Percentiles rank a stretch among this genome's conserved stretches.
Conservation (phyloP, 1,140 invertebrate genomes). For the Venturia canescens region DNA sequence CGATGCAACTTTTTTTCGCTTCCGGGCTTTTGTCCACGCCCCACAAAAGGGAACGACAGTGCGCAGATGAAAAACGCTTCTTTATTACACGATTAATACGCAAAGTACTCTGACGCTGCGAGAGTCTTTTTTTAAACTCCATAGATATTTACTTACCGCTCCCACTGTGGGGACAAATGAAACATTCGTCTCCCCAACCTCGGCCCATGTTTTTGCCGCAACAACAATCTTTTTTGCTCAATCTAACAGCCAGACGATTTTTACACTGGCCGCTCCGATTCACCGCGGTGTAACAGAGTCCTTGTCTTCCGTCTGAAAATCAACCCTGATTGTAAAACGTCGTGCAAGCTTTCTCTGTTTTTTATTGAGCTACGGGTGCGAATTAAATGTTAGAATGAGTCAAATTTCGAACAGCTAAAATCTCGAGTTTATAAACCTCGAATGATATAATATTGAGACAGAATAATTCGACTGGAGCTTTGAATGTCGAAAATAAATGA, state of each 20-base stretch:
- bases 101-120: too few relatives aligned
- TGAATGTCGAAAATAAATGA: too few relatives aligned
- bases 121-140: too few relatives aligned
- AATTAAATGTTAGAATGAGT: too few relatives aligned
- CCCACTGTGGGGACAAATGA: constrained; percentile 84
- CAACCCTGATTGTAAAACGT: neutral
- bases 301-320: constrained; percentile 85
- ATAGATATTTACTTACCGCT: constrained; percentile 78
- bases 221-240: constrained; percentile 92
- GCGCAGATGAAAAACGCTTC: neutral
- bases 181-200: constrained; percentile 90
- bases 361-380: too few relatives aligned
- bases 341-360: neutral
- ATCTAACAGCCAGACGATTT: constrained; percentile 81
- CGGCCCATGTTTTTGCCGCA: constrained; percentile 93
- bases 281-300: constrained; percentile 87
- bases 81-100: too few relatives aligned
- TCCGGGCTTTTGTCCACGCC: neutral
- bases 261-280: constrained; percentile 82
- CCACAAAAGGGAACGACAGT: neutral
- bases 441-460: too few relatives aligned
- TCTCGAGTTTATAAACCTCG: too few relatives aligned
- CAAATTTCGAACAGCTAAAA: too few relatives aligned
- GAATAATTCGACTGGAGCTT: too few relatives aligned
- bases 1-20: neutral